phyloP scores from a whole-genome alignment of 2,797 vertebrate genomes.

The Poecilia gillii region DNA sequence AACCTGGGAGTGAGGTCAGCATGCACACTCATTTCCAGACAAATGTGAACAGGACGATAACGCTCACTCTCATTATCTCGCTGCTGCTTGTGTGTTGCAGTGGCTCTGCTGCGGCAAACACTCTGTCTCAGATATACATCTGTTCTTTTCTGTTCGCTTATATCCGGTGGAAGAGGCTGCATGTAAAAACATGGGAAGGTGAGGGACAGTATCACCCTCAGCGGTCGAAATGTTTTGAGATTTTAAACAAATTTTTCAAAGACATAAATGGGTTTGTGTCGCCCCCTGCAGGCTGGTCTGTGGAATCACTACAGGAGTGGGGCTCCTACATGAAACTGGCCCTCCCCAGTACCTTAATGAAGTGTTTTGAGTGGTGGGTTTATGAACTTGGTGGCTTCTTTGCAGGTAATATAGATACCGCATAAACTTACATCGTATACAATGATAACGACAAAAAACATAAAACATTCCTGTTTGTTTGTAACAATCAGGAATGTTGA shows the following conservation, averaged over 20 bases:
- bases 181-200: slow-evolving; percentile 92
- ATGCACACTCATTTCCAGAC: not conserved
- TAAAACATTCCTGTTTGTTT: not conserved
- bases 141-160: slow-evolving; percentile 83
- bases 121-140: slow-evolving; percentile 83
- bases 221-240: not conserved
- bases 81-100: slow-evolving; percentile 65
- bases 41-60: not conserved
- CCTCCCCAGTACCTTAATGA: slow-evolving; percentile 91
- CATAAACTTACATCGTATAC: not conserved
- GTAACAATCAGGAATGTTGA: slow-evolving; percentile 81
- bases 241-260: not conserved
- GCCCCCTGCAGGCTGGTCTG: slow-evolving; percentile 87
- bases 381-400: slow-evolving; percentile 92
- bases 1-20: slow-evolving; percentile 89
- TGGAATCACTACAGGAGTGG: slow-evolving; percentile 90
- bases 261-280: slow-evolving; percentile 43
- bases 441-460: not conserved
- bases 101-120: slow-evolving; percentile 90
- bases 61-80: not conserved
- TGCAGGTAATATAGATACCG: slow-evolving; percentile 77
- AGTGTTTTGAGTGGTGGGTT: slow-evolving; percentile 95
- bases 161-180: slow-evolving; percentile 86
- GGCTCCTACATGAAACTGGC: slow-evolving; percentile 88
- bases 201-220: slow-evolving; percentile 27